These are phyloP conservation scores for Drosophila gaucha DNA, from an alignment of 2,888 invertebrate genomes.

Conservation along the genomic window DNA sequence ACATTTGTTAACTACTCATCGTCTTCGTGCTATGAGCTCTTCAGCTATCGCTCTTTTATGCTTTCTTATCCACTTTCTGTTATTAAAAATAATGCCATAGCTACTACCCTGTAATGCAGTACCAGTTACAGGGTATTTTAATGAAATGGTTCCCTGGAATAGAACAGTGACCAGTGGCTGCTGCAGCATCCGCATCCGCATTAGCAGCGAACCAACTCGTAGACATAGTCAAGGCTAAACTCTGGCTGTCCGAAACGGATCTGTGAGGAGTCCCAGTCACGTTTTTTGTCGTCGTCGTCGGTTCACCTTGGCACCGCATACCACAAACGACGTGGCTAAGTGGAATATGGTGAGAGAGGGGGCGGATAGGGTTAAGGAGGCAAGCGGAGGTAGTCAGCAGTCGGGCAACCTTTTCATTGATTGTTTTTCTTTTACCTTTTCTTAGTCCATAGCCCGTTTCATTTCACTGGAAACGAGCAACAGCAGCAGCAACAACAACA, in stretches of 20 bases:
- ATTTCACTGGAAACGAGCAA: conserved; percentile 68
- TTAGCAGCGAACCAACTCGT: conserved; percentile 23
- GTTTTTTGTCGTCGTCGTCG: conserved; percentile 54
- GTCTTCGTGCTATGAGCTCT: background rate
- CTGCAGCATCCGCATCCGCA: conserved; percentile 52
- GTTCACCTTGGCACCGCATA: conserved; percentile 72
- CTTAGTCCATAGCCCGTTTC: conserved; percentile 38
- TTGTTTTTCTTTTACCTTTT: conserved; percentile 59
- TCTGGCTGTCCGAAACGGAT: conserved; percentile 14
- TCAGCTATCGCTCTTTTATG: too few relatives aligned
- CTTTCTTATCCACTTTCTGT: too few relatives aligned
- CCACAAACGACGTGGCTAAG: conserved; percentile 36
- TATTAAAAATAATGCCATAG: background rate
- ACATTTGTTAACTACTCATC: background rate
- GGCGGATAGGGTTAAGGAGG: background rate
- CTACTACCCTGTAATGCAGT: background rate
- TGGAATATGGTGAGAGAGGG: background rate
- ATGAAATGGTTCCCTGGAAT: too few relatives aligned
- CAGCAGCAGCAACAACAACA: conserved; percentile 22
- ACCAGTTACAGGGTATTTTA: background rate
- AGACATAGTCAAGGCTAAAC: conserved; percentile 11
- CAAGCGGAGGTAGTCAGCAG: conserved; percentile 20
- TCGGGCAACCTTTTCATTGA: conserved; percentile 73
- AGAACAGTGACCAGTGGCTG: conserved; percentile 14
- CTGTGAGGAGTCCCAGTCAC: conserved; percentile 52